Base-by-base conservation (phyloP, 2,888 invertebrate genomes). In the Drosophila monieri region DNA sequence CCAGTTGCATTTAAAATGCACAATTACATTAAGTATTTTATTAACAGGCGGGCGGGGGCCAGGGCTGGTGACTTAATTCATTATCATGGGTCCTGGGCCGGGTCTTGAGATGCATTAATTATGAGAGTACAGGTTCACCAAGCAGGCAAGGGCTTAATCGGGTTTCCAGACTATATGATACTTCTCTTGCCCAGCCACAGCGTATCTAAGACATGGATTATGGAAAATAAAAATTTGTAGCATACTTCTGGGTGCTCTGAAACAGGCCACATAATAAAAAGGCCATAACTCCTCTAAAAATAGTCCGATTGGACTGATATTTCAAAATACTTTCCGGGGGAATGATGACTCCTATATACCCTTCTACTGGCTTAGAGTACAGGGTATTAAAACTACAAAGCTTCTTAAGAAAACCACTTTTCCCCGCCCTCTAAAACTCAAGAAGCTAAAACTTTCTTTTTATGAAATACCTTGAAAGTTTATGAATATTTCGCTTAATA, bases 11-110 rank as follows among this genome's bases (percentile, higher is more conserved):
- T 59, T 6, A 59, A 59, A 59, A 56, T 57, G 23, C 43, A 59
- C 57, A 56, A 60, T 46, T 47, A 12, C 54, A 55, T 55, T 46
- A 57, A 56, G 43, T 25, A 25, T 57, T 57, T 57, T 55, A 15
- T 5, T 25, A 55, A 41, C 12, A 4, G n/a, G 4, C 30, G 12
- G 8, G 30, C 15, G 21, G 2, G 9, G 15, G 6, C 12, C 18
- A 9, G n/a, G 32, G 32, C 32, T 32, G 32, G 12, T 32, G 32
- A 32, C n/a, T 32, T n/a, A 49, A 35, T 51, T n/a, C 14, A 25
- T 51, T 10, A 51, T 41, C 21, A 41, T 32, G 32, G n/a, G 12
- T 32, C 32, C 32, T 32, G 32, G 12, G 32, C 4, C 5, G 32
- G 32, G 32, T 32, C 32, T 32, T 32, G 32, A n/a, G 12, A 32